Conservation (phyloP, 2,113 vertebrate species). For the Corythornis madagascariensis region DNA sequence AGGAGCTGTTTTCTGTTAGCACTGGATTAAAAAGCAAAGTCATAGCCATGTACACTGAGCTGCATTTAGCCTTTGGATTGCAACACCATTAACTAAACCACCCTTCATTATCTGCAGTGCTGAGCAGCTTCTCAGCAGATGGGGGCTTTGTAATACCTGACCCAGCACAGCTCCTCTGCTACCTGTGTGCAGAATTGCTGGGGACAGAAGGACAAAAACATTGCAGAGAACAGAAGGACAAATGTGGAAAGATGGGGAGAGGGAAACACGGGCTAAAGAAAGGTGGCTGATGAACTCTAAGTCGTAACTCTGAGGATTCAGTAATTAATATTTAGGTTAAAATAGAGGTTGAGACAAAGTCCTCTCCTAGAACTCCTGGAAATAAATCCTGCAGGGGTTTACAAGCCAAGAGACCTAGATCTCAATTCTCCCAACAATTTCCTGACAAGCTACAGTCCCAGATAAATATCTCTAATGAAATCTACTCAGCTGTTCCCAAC, state of each 20-base stretch:
- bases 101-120: not conserved
- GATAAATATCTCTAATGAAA: not conserved
- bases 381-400: not conserved
- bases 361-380: not conserved
- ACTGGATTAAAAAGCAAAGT: not conserved
- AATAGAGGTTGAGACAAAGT: not conserved
- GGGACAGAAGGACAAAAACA: not conserved
- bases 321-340: not conserved
- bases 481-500: not conserved
- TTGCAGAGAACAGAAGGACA: not conserved
- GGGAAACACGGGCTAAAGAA: not conserved
- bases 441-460: not conserved
- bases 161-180: not conserved
- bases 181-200: not conserved
- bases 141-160: not conserved
- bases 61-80: not conserved
- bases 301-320: not conserved
- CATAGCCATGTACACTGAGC: not conserved
- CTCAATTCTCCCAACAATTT: not conserved
- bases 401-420: not conserved
- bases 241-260: fast-evolving
- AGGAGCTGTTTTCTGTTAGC: not conserved
- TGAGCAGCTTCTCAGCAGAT: not conserved
- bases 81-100: not conserved
- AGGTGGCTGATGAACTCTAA: not conserved